Percentiles rank a stretch among this genome's conserved stretches.
These are phyloP conservation scores for Dynastes tityus DNA, from an alignment of 2,888 invertebrate genomes.

Conservation along the genomic window DNA sequence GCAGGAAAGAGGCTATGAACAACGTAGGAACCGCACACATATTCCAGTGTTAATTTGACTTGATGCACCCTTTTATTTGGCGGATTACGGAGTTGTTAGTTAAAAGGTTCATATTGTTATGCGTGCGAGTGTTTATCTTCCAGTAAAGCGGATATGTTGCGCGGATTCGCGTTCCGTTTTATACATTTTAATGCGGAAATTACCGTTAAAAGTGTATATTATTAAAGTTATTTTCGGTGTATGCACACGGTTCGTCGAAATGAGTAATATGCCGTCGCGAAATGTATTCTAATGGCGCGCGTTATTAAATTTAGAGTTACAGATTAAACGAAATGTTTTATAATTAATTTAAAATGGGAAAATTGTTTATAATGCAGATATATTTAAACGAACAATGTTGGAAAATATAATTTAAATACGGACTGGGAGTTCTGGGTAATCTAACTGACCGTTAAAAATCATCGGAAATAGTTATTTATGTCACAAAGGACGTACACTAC, in stretches of 20 bases:
- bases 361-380: background rate
- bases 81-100: constrained; percentile 46
- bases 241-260: background rate
- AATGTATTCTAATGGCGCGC: background rate
- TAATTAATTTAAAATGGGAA: background rate
- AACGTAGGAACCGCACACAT: background rate
- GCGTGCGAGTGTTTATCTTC: constrained; percentile 41
- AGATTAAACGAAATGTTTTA: background rate
- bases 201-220: constrained; percentile 40
- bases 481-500: too few species aligned
- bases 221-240: constrained; percentile 29
- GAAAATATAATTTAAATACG: too few species aligned
- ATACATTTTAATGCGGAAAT: constrained; percentile 44
- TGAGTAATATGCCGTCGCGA: background rate
- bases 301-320: background rate
- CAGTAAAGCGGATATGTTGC: constrained; percentile 41
- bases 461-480: too few species aligned
- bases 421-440: too few species aligned
- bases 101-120: constrained; percentile 47
- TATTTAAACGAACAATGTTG: background rate
- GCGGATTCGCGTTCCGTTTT: constrained; percentile 17
- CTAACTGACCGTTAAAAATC: too few species aligned
- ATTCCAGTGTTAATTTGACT: constrained; percentile 41
- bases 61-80: constrained; percentile 46
- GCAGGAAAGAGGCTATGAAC: background rate